A percentile compares a stretch with the other conserved stretches of the same genome.
These are phyloP conservation scores for Scyliorhinus canicula DNA, from an alignment of 2,797 vertebrate species.

Conservation along the genomic window DNA sequence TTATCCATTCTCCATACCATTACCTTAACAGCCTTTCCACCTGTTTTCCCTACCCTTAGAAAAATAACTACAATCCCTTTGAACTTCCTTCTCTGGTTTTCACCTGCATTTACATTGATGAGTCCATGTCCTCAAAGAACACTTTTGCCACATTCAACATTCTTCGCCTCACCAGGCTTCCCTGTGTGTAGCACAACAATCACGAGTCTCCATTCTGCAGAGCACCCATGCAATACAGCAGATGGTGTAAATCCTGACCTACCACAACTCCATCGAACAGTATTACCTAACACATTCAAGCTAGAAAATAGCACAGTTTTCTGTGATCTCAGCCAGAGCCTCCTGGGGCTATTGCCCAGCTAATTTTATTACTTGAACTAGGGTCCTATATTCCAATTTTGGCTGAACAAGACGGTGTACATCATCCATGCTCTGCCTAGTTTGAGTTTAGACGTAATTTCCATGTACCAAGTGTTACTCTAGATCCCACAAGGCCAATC, in stretches of 20 bases:
- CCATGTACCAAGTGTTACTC: not conserved
- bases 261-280: not conserved
- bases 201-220: not conserved
- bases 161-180: not conserved
- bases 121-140: not conserved
- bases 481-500: not conserved
- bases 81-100: not conserved
- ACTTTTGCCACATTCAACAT: not conserved
- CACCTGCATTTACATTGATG: not conserved
- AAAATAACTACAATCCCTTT: not conserved
- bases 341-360: not conserved
- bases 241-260: not conserved
- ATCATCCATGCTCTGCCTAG: not conserved
- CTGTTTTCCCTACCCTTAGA: not conserved
- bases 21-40: not conserved
- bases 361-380: not conserved
- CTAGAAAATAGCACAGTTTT: not conserved
- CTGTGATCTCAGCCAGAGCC: not conserved
- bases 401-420: not conserved
- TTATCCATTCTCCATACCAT: not conserved
- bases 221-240: not conserved
- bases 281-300: not conserved
- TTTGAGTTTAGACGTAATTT: not conserved
- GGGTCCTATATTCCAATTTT: not conserved
- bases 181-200: too few species aligned